Evolutionary conservation across 2,888 invertebrate genomes (phyloP), one percentile per base, ranked within the genome.

Genomic region (Leptogaster cylindrica): DNA sequence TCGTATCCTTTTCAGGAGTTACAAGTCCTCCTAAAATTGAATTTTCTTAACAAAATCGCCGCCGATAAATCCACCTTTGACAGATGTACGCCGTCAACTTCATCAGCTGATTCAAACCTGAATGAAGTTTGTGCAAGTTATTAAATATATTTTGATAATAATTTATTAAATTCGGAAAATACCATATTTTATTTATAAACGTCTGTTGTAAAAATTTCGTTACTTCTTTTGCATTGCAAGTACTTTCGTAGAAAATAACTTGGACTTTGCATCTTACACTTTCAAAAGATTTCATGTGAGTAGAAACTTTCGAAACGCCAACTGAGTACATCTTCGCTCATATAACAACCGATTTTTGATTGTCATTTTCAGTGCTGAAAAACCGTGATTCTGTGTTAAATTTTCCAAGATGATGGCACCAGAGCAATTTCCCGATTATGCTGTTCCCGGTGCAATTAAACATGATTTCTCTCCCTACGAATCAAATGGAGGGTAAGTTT

Each of bases 401-500:
- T 16, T 6, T 44, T 8, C 2, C n/a, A n/a, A 58, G 48, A 66
- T 66, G 66, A 14, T 55, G 46, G 55, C 55, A 46, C 66, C 73
- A 67, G 76, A 75, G 68, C 76, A 77, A 68, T 79, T 80, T 61
- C 77, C 81, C 2, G 81, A 81, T 41, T 81, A 81, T 68, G 74
- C 78, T 71, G 77, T 80, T n/a, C 79, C 79, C 46, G 82, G 80
- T 23, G 81, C 79, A 6, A 77, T 80, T 66, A 82, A 81, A 65
- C 82, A 81, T 23, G 80, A 84, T 66, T 89, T 89, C 75, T 83
- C 82, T 48, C 91, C 91, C 0, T 91, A 91, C 75, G 86, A 89
- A 52, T 89, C 90, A 71, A 91, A 91, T 76, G 91, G 90, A 84
- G 91, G 91, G 90, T 90, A 83, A 84, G 78, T 66, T 50, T 14